phyloP scores from a whole-genome alignment of 2,113 vertebrate species.

The Thryonomys swinderianus region DNA sequence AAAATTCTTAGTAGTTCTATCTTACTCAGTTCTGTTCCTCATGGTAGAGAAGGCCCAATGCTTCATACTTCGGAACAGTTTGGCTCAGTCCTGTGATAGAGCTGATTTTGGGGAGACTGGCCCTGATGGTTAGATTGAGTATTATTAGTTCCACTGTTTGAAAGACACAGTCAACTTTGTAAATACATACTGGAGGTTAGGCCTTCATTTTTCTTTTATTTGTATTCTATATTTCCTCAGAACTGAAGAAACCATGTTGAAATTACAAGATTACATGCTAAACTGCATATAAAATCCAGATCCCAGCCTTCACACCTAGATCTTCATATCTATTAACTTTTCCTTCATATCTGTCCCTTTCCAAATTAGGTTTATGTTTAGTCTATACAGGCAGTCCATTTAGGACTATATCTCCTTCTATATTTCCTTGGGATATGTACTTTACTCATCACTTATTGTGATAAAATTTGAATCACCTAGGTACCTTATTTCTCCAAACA shows the following conservation, averaged over 20 bases:
- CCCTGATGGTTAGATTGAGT: background rate
- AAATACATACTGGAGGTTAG: background rate
- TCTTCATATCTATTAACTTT: background rate
- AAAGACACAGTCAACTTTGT: background rate
- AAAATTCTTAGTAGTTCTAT: background rate
- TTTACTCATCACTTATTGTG: background rate
- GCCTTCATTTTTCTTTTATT: background rate
- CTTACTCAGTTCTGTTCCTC: background rate
- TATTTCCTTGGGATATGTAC: background rate
- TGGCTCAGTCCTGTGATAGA: background rate
- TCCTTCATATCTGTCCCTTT: background rate
- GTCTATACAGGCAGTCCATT: background rate
- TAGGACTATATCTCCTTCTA: background rate
- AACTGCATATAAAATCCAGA: background rate
- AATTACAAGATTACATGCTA: conserved; percentile 6
- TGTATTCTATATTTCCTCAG: background rate
- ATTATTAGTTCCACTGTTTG: background rate
- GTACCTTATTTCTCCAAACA: background rate
- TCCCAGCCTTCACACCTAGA: background rate
- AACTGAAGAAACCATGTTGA: background rate
- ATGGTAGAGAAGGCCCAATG: background rate
- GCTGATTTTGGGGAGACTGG: background rate
- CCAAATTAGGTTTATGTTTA: background rate
- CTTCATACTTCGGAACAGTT: background rate
- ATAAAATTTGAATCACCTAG: background rate